These are phyloP conservation scores for Pseudoatta argentina DNA, from an alignment of 1,140 invertebrate species.

Conservation along the genomic window DNA sequence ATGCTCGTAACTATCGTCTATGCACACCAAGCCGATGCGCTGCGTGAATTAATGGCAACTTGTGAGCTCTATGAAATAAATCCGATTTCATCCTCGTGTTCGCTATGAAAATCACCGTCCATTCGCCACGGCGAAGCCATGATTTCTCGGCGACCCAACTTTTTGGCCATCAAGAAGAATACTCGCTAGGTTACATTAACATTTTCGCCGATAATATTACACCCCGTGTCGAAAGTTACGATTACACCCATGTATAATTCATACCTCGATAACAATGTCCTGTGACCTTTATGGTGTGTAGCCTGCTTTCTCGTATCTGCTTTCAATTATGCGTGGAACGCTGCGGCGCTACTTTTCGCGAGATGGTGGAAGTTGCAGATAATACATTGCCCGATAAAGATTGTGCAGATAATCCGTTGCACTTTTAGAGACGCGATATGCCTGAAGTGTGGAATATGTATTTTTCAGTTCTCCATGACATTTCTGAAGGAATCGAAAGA, in stretches of 20 bases:
- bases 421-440: not conserved
- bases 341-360: constrained; percentile 11
- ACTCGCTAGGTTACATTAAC: constrained; percentile 30
- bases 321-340: constrained; percentile 56
- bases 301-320: constrained; percentile 46
- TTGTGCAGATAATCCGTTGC: constrained; percentile 19
- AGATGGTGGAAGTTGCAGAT: not conserved
- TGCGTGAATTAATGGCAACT: constrained; percentile 67
- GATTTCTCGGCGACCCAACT: constrained; percentile 2
- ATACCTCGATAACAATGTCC: constrained; percentile 36
- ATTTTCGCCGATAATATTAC: constrained; percentile 40
- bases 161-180: not conserved
- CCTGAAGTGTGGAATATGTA: not conserved
- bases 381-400: constrained; percentile 7
- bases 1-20: constrained; percentile 64
- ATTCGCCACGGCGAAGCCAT: not conserved
- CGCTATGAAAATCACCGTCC: not conserved
- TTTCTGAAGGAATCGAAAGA: constrained; percentile 8
- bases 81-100: constrained; percentile 52
- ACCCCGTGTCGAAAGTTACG: constrained; percentile 47
- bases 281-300: constrained; percentile 27
- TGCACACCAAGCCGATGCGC: constrained; percentile 29
- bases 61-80: constrained; percentile 72
- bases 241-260: constrained; percentile 51
- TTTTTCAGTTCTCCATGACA: not conserved